Percentiles rank a stretch among this genome's conserved stretches.
These are phyloP conservation scores for Ptychoptera contaminata DNA, from an alignment of 2,888 invertebrate genomes.

Conservation along the genomic window DNA sequence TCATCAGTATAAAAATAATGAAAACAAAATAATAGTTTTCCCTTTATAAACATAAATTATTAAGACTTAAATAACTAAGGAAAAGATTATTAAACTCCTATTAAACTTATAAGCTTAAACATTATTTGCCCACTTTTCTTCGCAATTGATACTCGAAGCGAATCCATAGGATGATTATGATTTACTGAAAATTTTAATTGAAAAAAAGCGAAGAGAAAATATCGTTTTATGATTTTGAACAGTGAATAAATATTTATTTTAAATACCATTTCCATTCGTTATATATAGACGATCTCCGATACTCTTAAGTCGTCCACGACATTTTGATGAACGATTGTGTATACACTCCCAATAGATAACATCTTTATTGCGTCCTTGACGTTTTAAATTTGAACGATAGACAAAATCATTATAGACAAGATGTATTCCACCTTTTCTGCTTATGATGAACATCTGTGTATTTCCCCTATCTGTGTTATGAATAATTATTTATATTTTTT, in stretches of 20 bases:
- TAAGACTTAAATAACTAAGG: neutral
- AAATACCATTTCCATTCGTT: conserved; percentile 22
- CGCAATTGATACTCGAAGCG: conserved; percentile 23
- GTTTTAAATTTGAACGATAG: conserved; percentile 29
- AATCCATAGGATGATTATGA: conserved; percentile 26
- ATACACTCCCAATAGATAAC: conserved; percentile 32
- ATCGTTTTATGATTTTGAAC: neutral
- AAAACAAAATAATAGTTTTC: neutral
- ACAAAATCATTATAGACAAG: conserved; percentile 28
- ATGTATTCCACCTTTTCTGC: conserved; percentile 28
- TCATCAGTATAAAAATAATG: neutral
- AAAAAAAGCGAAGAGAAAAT: neutral
- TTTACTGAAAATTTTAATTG: conserved; percentile 17
- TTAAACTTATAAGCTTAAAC: conserved; percentile 14
- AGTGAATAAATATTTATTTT: neutral
- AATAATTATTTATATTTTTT: too few relatives aligned
- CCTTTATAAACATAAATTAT: neutral
- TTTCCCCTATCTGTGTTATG: too few relatives aligned
- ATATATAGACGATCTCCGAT: conserved; percentile 28
- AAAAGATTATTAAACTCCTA: conserved; percentile 4
- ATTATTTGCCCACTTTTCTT: conserved; percentile 23
- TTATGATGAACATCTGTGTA: conserved; percentile 25
- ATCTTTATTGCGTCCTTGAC: conserved; percentile 24
- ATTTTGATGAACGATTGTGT: conserved; percentile 29
- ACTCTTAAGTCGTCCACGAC: conserved; percentile 29